Evolutionary conservation across 1,140 invertebrate species (phyloP), one percentile per base, ranked within the genome.

Genomic region (Rhagoletis zephyria): DNA sequence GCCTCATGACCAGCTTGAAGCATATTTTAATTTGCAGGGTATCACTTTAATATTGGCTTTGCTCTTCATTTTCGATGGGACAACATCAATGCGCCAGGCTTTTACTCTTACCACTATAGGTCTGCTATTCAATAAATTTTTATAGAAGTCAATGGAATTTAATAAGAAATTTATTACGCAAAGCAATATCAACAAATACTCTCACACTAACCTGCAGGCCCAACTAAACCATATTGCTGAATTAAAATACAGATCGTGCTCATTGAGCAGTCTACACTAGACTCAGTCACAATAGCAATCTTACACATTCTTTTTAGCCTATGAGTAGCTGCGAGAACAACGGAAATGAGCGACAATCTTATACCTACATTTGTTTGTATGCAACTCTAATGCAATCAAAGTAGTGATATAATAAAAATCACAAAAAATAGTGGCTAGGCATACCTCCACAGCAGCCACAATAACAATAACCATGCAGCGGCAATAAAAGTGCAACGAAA

Each of bases 261-360:
- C 67, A 45, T 4, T 48, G 42, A 42, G 67, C 6, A 74, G 42
- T 4, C 30, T 12, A 16, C 2, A 3, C 42, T 42, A 16, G 45
- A 16, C 67, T 67, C 64, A 42, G 64, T 10, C 12, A 1, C 30
- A 65, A 2, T 6, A 45, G 2, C 42, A 48, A 70, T 45, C 4
- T 45, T 10, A 40, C 12, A 48, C 10, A 74, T 45, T 12, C 40
- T 45, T 6, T 14, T 45, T 40, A 74, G 90, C 90, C 90, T 90
- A 89, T 88, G 88, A 88, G 89, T 90, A 87, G 88, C 89, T 87
- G 87, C 87, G 85, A 90, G 88, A 88, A 63, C 88, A 88, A 88
- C 87, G 90, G 89, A 90, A 87, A 89, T 90, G 90, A 89, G 89
- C 88, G 88, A 88, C 88, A 88, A 89, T 91, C 89, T 89, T 87